These are phyloP conservation scores for Rhamnusium bicolor DNA, from an alignment of 2,888 invertebrate genomes.

Conservation along the genomic window DNA sequence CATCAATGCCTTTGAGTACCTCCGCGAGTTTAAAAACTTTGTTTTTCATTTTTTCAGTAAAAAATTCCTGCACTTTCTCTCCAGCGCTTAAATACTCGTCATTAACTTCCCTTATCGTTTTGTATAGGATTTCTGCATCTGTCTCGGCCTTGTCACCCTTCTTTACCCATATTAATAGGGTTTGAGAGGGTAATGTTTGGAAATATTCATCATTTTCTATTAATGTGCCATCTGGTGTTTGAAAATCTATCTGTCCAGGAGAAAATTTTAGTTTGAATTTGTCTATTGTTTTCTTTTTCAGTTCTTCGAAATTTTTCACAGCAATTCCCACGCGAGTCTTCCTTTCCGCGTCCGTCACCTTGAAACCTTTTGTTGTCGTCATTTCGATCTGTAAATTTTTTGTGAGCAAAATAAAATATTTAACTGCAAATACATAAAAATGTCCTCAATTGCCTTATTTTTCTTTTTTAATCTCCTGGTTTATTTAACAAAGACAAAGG, in stretches of 20 bases:
- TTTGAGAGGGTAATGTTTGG: constrained; percentile 82
- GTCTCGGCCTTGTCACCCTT: constrained; percentile 68
- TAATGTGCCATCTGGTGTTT: constrained; percentile 78
- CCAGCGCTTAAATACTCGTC: constrained; percentile 81
- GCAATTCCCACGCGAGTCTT: constrained; percentile 82
- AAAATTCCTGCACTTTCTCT: constrained; percentile 81
- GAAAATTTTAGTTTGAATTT: constrained; percentile 71
- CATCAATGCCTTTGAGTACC: constrained; percentile 71
- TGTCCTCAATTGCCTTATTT: too few relatives aligned
- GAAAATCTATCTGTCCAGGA: constrained; percentile 64
- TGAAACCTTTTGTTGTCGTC: constrained; percentile 79
- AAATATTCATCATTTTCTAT: constrained; percentile 86
- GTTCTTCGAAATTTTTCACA: constrained; percentile 77
- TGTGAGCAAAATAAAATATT: neutral
- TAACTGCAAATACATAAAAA: too few relatives aligned
- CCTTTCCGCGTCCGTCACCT: constrained; percentile 80
- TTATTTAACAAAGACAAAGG: too few relatives aligned
- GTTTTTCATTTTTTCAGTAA: constrained; percentile 78
- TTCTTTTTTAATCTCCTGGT: too few relatives aligned
- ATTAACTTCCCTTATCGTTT: constrained; percentile 79
- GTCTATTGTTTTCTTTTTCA: constrained; percentile 79
- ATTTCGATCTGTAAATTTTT: constrained; percentile 41
- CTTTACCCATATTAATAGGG: constrained; percentile 77
- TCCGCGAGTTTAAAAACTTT: constrained; percentile 73
- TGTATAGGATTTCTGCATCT: constrained; percentile 82